Evolutionary conservation across 2,888 invertebrate genomes (phyloP).

Genomic region (Alsophila aescularia): DNA sequence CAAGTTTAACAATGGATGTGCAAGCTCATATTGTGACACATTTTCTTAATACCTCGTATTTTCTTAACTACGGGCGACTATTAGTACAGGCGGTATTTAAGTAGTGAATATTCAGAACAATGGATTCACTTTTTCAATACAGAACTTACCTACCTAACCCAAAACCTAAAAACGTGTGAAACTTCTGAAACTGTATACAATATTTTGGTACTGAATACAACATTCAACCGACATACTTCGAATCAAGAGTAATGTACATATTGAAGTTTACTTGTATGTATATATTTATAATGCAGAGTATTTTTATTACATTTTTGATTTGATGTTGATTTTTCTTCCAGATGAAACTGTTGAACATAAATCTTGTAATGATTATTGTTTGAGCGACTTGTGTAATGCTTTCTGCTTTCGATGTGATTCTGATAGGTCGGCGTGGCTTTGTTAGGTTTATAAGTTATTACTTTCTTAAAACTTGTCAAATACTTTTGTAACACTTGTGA

Average conservation of each 20-base stretch:
- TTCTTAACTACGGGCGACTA: too few species aligned
- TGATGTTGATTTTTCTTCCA: constrained; percentile 46
- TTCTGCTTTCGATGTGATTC: constrained; percentile 46
- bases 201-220: constrained; percentile 20
- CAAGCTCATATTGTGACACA: too few species aligned
- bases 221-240: constrained; percentile 41
- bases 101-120: too few species aligned
- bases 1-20: too few species aligned
- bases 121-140: too few species aligned
- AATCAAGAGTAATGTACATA: constrained; percentile 56
- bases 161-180: background rate
- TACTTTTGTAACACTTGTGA: too few species aligned
- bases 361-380: constrained; percentile 4
- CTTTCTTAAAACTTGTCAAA: too few species aligned
- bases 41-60: too few species aligned
- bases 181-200: background rate
- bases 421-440: constrained; percentile 25
- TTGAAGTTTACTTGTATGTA: constrained; percentile 58
- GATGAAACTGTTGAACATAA: constrained; percentile 27
- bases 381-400: constrained; percentile 36
- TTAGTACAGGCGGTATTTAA: too few species aligned
- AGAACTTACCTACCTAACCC: too few species aligned
- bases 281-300: constrained; percentile 61
- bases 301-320: constrained; percentile 55
- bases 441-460: background rate